Percentiles rank a stretch among this genome's conserved stretches.
These are phyloP conservation scores for Zootermopsis nevadensis DNA, from an alignment of 2,888 invertebrate species.

Conservation along the genomic window DNA sequence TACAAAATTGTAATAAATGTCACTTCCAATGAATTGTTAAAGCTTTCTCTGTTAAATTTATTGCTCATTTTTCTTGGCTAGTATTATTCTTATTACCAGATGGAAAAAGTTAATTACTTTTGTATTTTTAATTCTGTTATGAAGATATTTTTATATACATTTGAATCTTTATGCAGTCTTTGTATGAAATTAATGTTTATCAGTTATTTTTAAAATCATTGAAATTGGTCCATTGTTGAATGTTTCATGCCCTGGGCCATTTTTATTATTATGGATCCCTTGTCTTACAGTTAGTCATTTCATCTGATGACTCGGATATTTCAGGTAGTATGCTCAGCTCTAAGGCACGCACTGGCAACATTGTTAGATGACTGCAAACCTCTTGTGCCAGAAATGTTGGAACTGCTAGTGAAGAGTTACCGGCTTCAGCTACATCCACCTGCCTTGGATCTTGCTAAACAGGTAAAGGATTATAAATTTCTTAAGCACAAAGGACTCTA, in stretches of 20 bases:
- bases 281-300: too few relatives aligned
- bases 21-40: too few relatives aligned
- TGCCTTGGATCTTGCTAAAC: constrained; percentile 79
- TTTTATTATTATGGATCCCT: background rate
- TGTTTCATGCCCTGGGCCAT: background rate
- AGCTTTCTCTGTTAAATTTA: too few relatives aligned
- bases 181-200: too few relatives aligned
- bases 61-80: too few relatives aligned
- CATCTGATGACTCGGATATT: constrained; percentile 53
- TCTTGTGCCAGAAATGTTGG: constrained; percentile 74
- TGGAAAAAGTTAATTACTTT: too few relatives aligned
- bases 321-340: constrained; percentile 78
- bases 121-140: too few relatives aligned
- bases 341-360: constrained; percentile 79
- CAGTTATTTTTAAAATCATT: too few relatives aligned
- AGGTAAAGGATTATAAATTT: constrained; percentile 64
- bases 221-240: background rate
- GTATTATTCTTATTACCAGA: too few relatives aligned
- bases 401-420: constrained; percentile 76
- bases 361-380: constrained; percentile 77
- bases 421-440: constrained; percentile 75
- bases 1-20: too few relatives aligned
- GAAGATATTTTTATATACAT: too few relatives aligned
- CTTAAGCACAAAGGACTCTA: background rate
- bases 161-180: too few relatives aligned